Percentiles rank a stretch among this genome's conserved stretches.
These are phyloP conservation scores for Cygnus atratus DNA, from an alignment of 2,113 vertebrate genomes.

Conservation along the genomic window DNA sequence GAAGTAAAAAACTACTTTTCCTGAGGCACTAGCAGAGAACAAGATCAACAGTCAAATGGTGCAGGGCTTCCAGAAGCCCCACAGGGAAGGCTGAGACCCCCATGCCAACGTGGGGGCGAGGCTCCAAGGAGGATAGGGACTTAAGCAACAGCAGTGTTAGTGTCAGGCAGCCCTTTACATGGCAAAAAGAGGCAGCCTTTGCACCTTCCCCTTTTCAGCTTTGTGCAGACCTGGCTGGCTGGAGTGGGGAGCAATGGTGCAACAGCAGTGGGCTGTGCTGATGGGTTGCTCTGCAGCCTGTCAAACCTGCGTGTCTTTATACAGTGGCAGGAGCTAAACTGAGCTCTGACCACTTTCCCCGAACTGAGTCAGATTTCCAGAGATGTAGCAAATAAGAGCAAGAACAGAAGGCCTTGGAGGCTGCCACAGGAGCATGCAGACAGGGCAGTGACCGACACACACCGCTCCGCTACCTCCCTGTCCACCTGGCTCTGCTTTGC, in stretches of 20 bases:
- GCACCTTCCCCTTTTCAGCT: not conserved
- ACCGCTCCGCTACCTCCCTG: not conserved
- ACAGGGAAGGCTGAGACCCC: not conserved
- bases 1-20: not conserved
- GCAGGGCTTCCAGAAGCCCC: not conserved
- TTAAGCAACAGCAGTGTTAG: not conserved
- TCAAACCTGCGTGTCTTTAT: not conserved
- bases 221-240: not conserved
- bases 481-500: too few relatives aligned
- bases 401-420: not conserved
- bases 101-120: not conserved
- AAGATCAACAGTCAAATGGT: rapidly evolving
- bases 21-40: not conserved
- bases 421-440: not conserved
- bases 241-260: not conserved
- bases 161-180: not conserved
- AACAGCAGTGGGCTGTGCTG: too few relatives aligned
- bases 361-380: not conserved
- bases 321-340: not conserved
- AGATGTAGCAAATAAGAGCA: not conserved
- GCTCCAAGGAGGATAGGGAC: not conserved
- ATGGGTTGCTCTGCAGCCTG: not conserved
- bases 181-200: not conserved
- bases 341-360: too few relatives aligned
- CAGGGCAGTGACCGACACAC: not conserved